A percentile compares a stretch with the other conserved stretches of the same genome.
These are phyloP conservation scores for Agelastica alni DNA, from an alignment of 2,888 invertebrate species.

Conservation along the genomic window DNA sequence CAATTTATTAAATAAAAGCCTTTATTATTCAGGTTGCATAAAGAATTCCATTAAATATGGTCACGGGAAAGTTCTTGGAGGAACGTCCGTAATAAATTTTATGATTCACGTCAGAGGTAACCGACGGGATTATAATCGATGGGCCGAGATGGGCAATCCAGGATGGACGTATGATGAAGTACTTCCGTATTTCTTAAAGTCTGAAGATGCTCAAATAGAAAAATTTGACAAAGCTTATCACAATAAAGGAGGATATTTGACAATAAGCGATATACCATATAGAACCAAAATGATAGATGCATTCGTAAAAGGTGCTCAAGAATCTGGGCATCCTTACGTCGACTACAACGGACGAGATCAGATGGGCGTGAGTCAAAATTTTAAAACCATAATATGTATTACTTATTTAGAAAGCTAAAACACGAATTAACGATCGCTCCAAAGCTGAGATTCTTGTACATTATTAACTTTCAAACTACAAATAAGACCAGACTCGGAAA, in stretches of 20 bases:
- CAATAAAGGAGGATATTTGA: constrained; percentile 53
- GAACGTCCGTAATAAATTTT: constrained; percentile 83
- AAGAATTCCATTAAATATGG: constrained; percentile 7
- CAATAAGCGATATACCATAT: constrained; percentile 47
- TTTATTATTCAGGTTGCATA: constrained; percentile 18
- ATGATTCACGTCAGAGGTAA: constrained; percentile 73
- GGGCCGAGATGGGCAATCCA: constrained; percentile 60
- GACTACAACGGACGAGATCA: constrained; percentile 71
- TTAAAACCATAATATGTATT: not conserved
- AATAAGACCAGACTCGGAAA: too few species aligned
- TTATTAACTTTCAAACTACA: too few species aligned
- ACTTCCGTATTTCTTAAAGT: constrained; percentile 53
- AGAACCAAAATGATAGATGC: constrained; percentile 59
- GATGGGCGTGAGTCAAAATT: constrained; percentile 58
- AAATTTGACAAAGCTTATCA: constrained; percentile 49
- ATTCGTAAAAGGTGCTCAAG: constrained; percentile 65
- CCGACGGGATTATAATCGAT: constrained; percentile 69
- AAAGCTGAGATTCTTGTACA: too few species aligned
- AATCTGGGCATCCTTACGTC: constrained; percentile 67
- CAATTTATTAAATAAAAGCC: too few species aligned
- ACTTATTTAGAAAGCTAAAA: not conserved
- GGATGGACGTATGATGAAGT: constrained; percentile 61
- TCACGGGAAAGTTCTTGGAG: constrained; percentile 54
- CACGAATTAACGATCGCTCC: too few species aligned
- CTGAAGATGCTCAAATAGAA: constrained; percentile 48